Evolutionary conservation across 1,140 invertebrate species (phyloP).

Genomic region (Bombus superbus): DNA sequence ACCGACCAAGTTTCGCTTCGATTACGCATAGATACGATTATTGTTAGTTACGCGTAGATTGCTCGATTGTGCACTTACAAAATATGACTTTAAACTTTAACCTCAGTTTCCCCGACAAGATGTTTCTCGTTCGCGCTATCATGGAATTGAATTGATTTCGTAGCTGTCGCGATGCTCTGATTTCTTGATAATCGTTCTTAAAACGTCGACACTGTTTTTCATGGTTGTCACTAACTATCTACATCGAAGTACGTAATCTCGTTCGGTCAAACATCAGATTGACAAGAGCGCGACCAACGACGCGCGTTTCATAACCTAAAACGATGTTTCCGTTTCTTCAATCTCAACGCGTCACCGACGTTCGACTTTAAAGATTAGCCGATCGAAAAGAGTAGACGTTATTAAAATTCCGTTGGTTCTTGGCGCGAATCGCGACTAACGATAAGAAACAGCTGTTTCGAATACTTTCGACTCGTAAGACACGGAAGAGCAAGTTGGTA

Average conservation of each 20-base stretch:
- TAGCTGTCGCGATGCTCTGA: no score
- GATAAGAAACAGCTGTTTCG: slow-evolving; percentile 56
- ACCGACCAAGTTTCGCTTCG: no score
- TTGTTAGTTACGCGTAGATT: no score
- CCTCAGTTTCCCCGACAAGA: no score
- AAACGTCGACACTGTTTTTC: no score
- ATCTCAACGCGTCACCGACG: not conserved
- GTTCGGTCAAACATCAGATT: not conserved
- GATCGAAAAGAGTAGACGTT: not conserved
- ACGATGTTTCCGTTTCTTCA: not conserved
- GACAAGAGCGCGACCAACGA: not conserved
- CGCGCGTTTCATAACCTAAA: not conserved
- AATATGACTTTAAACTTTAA: no score
- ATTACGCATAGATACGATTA: no score
- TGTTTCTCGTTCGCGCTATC: no score
- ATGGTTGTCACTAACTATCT: no score
- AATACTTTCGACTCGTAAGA: slow-evolving; percentile 31
- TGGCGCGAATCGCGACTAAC: slow-evolving; percentile 35
- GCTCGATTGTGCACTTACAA: no score
- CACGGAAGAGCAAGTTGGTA: slow-evolving; percentile 50
- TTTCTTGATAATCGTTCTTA: no score
- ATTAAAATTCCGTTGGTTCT: not conserved
- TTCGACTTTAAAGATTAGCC: not conserved
- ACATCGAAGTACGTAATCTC: slow-evolving; percentile 10
- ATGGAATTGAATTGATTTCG: no score